Evolutionary conservation across 1,140 invertebrate species (phyloP).

Genomic region (Brachionus paranguensis): DNA sequence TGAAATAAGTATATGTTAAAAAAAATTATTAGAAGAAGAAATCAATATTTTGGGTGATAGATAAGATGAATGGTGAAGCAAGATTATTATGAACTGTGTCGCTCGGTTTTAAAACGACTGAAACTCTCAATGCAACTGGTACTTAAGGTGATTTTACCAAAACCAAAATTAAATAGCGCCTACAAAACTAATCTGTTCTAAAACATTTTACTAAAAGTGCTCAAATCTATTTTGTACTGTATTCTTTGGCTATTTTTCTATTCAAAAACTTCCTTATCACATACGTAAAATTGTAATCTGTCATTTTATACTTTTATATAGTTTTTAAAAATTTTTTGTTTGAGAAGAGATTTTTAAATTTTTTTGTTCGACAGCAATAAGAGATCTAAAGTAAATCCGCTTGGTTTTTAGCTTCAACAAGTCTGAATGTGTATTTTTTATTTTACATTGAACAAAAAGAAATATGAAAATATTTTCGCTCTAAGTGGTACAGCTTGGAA

Average conservation of each 20-base stretch:
- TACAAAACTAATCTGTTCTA: background rate
- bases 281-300: background rate
- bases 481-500: background rate
- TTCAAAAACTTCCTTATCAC: background rate
- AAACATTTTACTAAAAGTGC: background rate
- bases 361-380: slow-evolving; percentile 20
- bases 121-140: background rate
- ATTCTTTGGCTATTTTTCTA: background rate
- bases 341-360: background rate
- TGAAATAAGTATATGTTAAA: background rate
- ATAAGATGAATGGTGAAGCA: background rate
- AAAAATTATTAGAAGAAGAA: background rate
- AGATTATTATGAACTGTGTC: background rate
- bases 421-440: background rate
- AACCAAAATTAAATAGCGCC: background rate
- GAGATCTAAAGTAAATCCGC: background rate
- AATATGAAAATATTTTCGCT: background rate
- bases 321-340: background rate
- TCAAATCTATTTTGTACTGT: background rate
- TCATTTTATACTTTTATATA: slow-evolving; percentile 22
- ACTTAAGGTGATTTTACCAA: background rate
- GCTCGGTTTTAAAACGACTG: background rate
- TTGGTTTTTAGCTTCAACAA: background rate
- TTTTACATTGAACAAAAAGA: background rate
- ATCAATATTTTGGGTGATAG: background rate